These are phyloP conservation scores for Theretra japonica DNA, from an alignment of 2,888 invertebrate genomes.

Conservation along the genomic window DNA sequence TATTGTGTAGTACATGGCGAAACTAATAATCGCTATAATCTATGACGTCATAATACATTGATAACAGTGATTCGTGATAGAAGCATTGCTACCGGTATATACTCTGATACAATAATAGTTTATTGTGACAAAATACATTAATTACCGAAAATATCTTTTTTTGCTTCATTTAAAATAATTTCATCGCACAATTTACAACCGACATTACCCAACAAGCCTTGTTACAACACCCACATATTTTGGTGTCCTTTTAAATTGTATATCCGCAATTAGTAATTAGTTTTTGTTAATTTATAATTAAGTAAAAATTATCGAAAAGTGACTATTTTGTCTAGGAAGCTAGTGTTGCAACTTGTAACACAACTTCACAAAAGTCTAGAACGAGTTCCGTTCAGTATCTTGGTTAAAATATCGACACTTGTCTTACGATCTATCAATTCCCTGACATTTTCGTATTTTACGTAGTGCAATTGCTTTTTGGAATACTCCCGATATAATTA, in stretches of 20 bases:
- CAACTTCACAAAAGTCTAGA: neutral
- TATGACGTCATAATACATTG: neutral
- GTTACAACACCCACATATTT: neutral
- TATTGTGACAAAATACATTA: neutral
- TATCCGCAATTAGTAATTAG: neutral
- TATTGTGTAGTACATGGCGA: neutral
- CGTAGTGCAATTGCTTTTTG: neutral
- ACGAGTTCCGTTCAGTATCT: neutral
- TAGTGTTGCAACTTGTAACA: slow-evolving; percentile 3
- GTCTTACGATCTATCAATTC: slow-evolving; percentile 17
- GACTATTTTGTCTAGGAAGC: slow-evolving; percentile 11
- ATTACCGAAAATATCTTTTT: neutral
- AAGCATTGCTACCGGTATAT: neutral
- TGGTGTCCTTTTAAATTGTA: neutral
- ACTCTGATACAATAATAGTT: neutral
- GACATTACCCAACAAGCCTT: neutral
- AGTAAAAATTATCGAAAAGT: slow-evolving; percentile 15
- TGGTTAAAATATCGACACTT: neutral
- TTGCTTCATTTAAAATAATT: neutral
- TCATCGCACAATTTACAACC: neutral
- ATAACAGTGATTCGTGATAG: neutral
- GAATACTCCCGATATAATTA: neutral
- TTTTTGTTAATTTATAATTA: neutral
- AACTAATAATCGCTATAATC: neutral
- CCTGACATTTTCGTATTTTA: slow-evolving; percentile 13